phyloP scores from a whole-genome alignment of 2,797 vertebrate species.

The Sciaenops ocellatus region DNA sequence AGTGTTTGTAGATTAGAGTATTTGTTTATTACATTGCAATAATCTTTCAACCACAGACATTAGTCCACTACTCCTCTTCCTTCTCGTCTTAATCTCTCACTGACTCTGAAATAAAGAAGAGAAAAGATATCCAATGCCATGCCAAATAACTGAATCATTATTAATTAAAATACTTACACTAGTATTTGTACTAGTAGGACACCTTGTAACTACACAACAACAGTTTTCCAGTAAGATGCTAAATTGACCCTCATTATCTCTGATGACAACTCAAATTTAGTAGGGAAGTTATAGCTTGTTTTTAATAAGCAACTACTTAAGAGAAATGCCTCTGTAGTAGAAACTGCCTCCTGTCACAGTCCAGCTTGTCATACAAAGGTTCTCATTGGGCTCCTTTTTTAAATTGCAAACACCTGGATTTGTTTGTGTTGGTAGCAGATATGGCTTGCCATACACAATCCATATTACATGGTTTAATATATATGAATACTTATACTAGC shows the following conservation, averaged over 20 bases:
- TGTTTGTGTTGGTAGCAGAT: neutral
- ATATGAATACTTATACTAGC: neutral
- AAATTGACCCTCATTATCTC: constrained; percentile 10
- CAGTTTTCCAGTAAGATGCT: neutral
- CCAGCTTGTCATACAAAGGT: constrained; percentile 32
- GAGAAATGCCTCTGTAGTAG: neutral
- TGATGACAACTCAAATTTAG: neutral
- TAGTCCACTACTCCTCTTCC: neutral
- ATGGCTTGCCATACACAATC: neutral
- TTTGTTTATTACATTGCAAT: constrained; percentile 23
- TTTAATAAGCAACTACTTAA: neutral
- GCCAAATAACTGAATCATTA: neutral
- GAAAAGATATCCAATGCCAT: neutral
- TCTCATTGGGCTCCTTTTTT: constrained; percentile 6
- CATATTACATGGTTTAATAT: constrained; percentile 10
- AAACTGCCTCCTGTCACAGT: constrained; percentile 5
- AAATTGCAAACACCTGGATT: no score
- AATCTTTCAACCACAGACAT: neutral
- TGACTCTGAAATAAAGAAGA: neutral
- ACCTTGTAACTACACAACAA: neutral
- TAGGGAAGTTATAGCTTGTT: neutral
- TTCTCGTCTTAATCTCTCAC: neutral
- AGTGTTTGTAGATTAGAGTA: neutral
- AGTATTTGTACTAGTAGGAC: no score
- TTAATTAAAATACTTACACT: constrained; percentile 4